Conservation (phyloP, 2,113 vertebrate genomes). For the Neodon shergylaensis region DNA sequence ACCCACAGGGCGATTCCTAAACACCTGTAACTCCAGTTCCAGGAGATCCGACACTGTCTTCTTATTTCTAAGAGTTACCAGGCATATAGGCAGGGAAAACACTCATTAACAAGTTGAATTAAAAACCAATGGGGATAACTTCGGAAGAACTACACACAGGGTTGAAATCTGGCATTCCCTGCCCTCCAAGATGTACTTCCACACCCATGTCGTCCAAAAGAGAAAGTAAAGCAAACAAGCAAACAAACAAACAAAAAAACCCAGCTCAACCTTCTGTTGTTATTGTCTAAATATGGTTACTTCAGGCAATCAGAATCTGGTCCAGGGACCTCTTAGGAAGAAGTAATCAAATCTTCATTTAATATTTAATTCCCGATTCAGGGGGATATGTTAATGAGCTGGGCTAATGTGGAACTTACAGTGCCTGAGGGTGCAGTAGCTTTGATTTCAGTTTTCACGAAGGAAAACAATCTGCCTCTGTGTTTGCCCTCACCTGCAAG, state of each 20-base stretch:
- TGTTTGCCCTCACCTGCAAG: conserved; percentile 21
- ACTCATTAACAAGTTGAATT: background rate
- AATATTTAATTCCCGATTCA: conserved; percentile 57
- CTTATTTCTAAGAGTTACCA: too few species aligned
- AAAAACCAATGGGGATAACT: background rate
- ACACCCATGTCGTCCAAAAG: background rate
- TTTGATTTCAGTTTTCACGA: conserved; percentile 26
- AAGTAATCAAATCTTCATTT: conserved; percentile 61
- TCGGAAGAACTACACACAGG: background rate
- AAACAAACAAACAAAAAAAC: background rate
- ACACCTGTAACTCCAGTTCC: background rate
- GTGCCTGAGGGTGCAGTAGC: background rate
- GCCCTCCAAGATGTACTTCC: background rate
- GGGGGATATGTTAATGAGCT: conserved; percentile 33
- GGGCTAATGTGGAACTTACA: conserved; percentile 69
- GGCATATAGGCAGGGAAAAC: background rate
- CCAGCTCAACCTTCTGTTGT: background rate
- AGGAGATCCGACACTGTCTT: background rate
- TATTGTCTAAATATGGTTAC: background rate
- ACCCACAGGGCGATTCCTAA: background rate
- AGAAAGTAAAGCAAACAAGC: too few species aligned
- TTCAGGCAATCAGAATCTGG: background rate
- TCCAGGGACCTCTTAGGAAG: conserved; percentile 52
- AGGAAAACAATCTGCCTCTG: background rate
- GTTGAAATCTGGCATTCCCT: background rate